A percentile compares a stretch with the other conserved stretches of the same genome.
Conservation (phyloP, 1,140 invertebrate genomes). For the Micrasema minimum region DNA sequence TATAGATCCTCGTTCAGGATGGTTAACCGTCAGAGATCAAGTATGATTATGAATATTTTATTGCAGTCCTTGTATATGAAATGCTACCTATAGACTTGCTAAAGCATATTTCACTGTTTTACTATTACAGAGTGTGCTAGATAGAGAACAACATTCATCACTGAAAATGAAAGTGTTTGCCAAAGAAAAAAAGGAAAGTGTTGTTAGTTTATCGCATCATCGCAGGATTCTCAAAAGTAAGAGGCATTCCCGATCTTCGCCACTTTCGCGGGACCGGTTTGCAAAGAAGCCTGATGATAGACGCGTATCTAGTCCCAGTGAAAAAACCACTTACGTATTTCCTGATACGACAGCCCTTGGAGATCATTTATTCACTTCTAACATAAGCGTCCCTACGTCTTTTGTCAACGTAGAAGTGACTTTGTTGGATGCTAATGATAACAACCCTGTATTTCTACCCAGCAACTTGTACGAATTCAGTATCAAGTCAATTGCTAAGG, state of each 20-base stretch:
- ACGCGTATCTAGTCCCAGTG: constrained; percentile 4
- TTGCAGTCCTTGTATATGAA: neutral
- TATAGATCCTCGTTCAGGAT: constrained; percentile 81
- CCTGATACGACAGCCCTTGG: constrained; percentile 62
- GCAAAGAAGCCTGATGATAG: constrained; percentile 10
- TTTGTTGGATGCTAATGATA: constrained; percentile 86
- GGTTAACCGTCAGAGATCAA: constrained; percentile 84
- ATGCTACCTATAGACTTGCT: too few relatives aligned
- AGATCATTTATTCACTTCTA: constrained; percentile 58
- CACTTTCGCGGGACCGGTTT: neutral
- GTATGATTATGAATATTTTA: constrained; percentile 49
- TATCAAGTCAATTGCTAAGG: constrained; percentile 73
- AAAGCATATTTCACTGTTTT: neutral
- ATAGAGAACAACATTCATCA: constrained; percentile 78
- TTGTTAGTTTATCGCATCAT: constrained; percentile 64
- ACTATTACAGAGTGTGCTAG: constrained; percentile 73
- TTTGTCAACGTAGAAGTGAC: constrained; percentile 83
- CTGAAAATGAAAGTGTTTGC: constrained; percentile 80
- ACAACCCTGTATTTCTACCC: constrained; percentile 85
- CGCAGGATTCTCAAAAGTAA: constrained; percentile 58
- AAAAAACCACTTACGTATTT: constrained; percentile 65
- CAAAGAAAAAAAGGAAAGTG: constrained; percentile 76
- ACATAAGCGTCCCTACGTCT: constrained; percentile 65
- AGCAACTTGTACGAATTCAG: constrained; percentile 84
- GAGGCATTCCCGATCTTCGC: constrained; percentile 54